These are phyloP conservation scores for Drosophila kikkawai DNA, from an alignment of 1,140 invertebrate species.

Conservation along the genomic window DNA sequence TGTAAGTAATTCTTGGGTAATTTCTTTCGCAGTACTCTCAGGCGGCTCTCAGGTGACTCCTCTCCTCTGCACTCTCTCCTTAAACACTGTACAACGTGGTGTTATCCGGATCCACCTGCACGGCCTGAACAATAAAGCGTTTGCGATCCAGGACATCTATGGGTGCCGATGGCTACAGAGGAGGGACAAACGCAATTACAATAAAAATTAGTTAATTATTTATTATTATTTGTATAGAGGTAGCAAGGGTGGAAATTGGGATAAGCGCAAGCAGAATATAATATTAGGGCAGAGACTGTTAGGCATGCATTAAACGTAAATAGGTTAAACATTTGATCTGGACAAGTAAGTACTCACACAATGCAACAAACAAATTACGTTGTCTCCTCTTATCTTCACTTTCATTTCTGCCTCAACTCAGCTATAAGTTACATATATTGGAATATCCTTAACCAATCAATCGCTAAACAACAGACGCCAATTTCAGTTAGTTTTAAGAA, in stretches of 20 bases:
- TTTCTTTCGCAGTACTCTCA: constrained; percentile 38
- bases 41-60: constrained; percentile 14
- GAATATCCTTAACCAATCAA: constrained; percentile 34
- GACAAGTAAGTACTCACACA: constrained; percentile 80
- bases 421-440: constrained; percentile 55
- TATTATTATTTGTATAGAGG: neutral
- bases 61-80: constrained; percentile 21
- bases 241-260: neutral
- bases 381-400: constrained; percentile 21
- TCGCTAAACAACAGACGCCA: constrained; percentile 12
- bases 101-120: constrained; percentile 75
- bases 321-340: constrained; percentile 19
- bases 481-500: constrained; percentile 24
- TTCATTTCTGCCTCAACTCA: constrained; percentile 67
- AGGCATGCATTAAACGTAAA: constrained; percentile 41
- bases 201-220: neutral
- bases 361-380: constrained; percentile 54
- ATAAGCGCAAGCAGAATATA: constrained; percentile 1
- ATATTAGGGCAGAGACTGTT: constrained; percentile 16
- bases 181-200: neutral
- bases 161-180: constrained; percentile 43
- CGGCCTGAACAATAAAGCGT: constrained; percentile 80
- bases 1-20: constrained; percentile 17
- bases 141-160: constrained; percentile 62
- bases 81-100: constrained; percentile 72